Percentiles rank a stretch among this genome's conserved stretches.
phyloP scores from a whole-genome alignment of 2,113 vertebrate genomes.

The Nothocercus nigrocapillus region DNA sequence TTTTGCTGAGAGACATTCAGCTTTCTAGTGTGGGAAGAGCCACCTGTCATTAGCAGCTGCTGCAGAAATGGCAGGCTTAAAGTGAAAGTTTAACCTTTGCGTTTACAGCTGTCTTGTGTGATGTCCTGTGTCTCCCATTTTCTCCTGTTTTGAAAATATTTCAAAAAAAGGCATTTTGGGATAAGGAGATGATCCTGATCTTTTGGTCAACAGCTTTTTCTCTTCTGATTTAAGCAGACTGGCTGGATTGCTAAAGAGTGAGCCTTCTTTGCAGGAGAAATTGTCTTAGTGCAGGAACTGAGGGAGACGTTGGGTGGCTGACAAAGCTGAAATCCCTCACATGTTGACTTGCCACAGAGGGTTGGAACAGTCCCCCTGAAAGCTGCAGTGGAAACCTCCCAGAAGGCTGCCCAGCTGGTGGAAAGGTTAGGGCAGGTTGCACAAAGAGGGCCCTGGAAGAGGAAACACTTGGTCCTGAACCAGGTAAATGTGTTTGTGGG shows the following conservation, averaged over 20 bases:
- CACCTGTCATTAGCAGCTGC: background rate
- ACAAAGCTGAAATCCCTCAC: background rate
- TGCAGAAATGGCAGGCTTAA: background rate
- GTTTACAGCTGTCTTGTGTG: background rate
- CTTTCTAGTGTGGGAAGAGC: background rate
- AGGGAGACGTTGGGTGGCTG: background rate
- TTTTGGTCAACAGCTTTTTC: slow-evolving; percentile 16
- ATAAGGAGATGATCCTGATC: background rate
- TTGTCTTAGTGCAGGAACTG: background rate
- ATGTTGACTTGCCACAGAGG: background rate
- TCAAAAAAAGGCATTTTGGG: background rate
- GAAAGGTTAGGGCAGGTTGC: background rate
- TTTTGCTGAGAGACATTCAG: background rate
- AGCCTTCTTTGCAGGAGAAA: background rate
- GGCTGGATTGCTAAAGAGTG: background rate
- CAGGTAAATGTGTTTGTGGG: background rate
- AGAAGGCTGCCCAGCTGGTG: background rate
- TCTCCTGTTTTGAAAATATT: background rate
- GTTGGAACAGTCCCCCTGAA: background rate
- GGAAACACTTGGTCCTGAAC: background rate
- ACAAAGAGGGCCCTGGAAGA: background rate
- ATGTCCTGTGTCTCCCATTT: background rate
- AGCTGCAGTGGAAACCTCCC: background rate
- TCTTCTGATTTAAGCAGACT: background rate
- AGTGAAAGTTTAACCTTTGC: background rate